These are phyloP conservation scores for Strigamia maritima DNA, from an alignment of 2,888 invertebrate genomes.

Conservation along the genomic window DNA sequence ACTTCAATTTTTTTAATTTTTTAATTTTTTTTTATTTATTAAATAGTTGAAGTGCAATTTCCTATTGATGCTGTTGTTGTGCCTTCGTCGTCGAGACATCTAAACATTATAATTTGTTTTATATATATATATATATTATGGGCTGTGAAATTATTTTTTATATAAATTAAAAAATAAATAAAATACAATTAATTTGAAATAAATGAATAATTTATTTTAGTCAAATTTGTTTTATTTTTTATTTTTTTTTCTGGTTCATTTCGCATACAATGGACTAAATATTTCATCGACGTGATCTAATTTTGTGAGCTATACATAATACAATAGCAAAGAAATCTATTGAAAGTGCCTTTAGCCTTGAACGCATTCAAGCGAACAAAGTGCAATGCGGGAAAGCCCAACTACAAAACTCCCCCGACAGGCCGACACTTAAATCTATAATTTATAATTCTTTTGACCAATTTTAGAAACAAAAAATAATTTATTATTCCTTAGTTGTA, in stretches of 20 bases:
- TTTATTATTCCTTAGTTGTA: too few relatives aligned
- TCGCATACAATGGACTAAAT: conserved; percentile 19
- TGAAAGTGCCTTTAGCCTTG: conserved; percentile 11
- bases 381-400: background rate
- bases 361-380: background rate
- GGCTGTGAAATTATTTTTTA: background rate
- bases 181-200: background rate
- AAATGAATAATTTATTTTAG: background rate
- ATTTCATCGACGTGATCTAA: background rate
- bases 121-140: background rate
- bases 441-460: too few relatives aligned
- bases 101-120: background rate
- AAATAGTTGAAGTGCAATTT: background rate
- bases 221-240: background rate
- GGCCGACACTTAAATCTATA: too few relatives aligned
- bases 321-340: background rate
- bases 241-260: background rate
- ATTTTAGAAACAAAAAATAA: background rate
- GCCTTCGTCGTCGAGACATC: background rate
- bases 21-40: background rate
- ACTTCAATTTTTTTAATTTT: background rate
- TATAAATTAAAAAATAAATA: background rate
- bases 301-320: background rate
- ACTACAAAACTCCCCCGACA: background rate
- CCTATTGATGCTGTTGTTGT: background rate